phyloP scores from a whole-genome alignment of 1,140 invertebrate species.

The Leptestheria dahalacensis region DNA sequence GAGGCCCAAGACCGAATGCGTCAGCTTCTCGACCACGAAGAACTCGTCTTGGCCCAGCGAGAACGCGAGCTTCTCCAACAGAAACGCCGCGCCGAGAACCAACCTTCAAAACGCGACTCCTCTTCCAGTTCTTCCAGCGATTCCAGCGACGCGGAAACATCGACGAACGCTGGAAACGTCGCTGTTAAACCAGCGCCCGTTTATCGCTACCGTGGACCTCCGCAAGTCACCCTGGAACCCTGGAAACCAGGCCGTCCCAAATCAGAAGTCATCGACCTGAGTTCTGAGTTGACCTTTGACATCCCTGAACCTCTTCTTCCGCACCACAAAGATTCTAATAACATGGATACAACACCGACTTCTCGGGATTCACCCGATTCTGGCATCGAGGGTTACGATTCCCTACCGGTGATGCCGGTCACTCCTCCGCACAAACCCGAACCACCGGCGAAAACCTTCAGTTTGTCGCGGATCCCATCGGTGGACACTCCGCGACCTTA shows the following conservation, averaged over 20 bases:
- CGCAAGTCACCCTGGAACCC: slow-evolving; percentile 11
- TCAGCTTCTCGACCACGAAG: background rate
- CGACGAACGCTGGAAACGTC: background rate
- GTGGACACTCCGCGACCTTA: slow-evolving; percentile 5
- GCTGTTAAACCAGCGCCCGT: background rate
- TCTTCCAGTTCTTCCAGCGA: background rate
- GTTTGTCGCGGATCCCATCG: slow-evolving; percentile 7
- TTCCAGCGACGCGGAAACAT: background rate
- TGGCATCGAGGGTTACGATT: background rate
- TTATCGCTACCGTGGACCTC: slow-evolving; percentile 12
- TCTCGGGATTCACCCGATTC: background rate
- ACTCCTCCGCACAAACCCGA: background rate
- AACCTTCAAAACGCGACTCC: background rate
- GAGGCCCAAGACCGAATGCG: background rate
- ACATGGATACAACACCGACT: background rate
- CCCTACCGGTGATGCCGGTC: background rate
- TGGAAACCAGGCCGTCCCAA: slow-evolving; percentile 11
- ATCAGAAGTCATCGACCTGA: slow-evolving; percentile 13
- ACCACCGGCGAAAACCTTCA: background rate
- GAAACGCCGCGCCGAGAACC: background rate
- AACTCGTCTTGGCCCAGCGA: background rate
- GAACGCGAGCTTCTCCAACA: background rate
- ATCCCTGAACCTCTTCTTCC: background rate
- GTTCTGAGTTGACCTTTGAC: background rate
- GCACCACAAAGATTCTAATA: background rate